Evolutionary conservation across 2,888 invertebrate genomes (phyloP), one percentile per base, ranked within the genome.

Genomic region (Amaurobius ferox): DNA sequence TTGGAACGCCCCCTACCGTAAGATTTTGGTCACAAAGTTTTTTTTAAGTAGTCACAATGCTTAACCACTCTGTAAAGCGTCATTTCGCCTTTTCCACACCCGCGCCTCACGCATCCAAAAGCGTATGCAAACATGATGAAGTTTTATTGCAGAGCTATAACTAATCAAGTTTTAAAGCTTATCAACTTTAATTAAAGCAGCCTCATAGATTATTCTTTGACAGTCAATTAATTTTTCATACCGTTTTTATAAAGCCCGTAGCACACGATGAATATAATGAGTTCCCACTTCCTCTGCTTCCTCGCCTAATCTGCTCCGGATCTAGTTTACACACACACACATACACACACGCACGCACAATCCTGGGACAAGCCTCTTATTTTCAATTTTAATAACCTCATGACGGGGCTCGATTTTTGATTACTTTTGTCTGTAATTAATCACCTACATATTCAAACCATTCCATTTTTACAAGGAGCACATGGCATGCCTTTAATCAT

Each of bases 51-150:
- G 9, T 9, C 35, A 35, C 35, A 35, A 7, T 35, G 35, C 35
- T 5, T 35, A 16, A 44, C 2, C 44, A 16, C 44, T 16, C 9
- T 35, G 13, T 16, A 16, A 13, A 44, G 23, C 64, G 61, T 61
- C 79, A 64, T 71, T 78, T 77, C 28, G 19, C 29, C 19, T 62
- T 79, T 30, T 23, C 64, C 9, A 11, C 6, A 26, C 23, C 61
- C 26, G 7, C 26, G 6, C 19, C 5, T 1, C 7, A 55, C 5
- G 3, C 7, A 55, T 23, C 16, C 11, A 23, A 44, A 6, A 44
- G 19, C 19, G 23, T 11, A 23, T 16, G 16, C 2, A 44, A 44
- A 44, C 16, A 44, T 55, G 55, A 55, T 55, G 23, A 55, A 55
- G 55, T 55, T 55, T 55, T 55, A 55, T 55, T 55, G 55, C 11